A percentile compares a stretch with the other conserved stretches of the same genome.
Conservation (phyloP, 2,888 invertebrate genomes). For the Brenthis daphne region DNA sequence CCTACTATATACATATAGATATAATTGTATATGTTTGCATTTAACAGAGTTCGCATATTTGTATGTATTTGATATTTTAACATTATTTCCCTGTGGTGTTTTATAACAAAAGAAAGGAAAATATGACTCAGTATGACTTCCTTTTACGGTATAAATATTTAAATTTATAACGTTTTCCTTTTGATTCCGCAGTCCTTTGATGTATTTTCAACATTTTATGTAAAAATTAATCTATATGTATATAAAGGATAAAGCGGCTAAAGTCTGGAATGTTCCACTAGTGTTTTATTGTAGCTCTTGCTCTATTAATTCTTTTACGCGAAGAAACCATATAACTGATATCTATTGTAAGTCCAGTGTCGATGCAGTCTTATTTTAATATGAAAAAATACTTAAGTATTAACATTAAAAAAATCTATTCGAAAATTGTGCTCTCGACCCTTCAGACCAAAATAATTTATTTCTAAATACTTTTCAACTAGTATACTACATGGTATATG, state of each 20-base stretch:
- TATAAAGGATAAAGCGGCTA: background rate
- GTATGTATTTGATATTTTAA: no score
- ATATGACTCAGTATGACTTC: no score
- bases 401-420: background rate
- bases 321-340: constrained; percentile 34
- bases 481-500: no score
- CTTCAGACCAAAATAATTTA: background rate
- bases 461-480: background rate
- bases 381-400: constrained; percentile 17
- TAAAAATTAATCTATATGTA: background rate
- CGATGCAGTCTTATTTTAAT: constrained; percentile 19
- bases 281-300: constrained; percentile 21
- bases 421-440: background rate
- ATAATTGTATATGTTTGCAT: no score
- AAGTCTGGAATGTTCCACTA: constrained; percentile 13
- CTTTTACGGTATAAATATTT: no score
- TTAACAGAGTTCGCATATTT: no score
- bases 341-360: constrained; percentile 14
- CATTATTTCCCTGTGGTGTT: no score
- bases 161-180: no score
- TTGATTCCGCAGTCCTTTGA: no score
- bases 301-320: constrained; percentile 31
- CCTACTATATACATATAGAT: no score
- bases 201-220: no score
- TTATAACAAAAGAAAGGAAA: no score